A percentile compares a stretch with the other conserved stretches of the same genome.
Conservation (phyloP, 2,797 vertebrate species). For the Malurus splendens region DNA sequence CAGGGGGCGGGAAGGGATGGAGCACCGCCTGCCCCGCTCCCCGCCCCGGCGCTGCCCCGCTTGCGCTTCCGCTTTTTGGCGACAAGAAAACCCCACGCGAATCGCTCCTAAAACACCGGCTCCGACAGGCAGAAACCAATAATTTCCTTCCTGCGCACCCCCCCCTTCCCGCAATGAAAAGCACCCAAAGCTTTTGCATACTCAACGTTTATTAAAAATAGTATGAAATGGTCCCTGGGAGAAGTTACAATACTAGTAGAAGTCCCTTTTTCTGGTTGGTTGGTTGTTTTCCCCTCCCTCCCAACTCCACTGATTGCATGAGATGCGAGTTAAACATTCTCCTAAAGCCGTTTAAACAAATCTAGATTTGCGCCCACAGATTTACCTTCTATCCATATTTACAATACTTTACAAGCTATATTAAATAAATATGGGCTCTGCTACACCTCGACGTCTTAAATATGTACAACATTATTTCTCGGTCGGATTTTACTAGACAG, state of each 20-base stretch:
- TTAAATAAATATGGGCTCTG: conserved; percentile 71
- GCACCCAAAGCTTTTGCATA: background rate
- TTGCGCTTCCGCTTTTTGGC: background rate
- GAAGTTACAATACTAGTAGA: background rate
- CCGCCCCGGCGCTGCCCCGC: background rate
- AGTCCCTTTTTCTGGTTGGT: background rate
- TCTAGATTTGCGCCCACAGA: background rate
- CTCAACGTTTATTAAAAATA: conserved; percentile 43
- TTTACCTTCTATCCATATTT: conserved; percentile 56
- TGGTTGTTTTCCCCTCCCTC: background rate
- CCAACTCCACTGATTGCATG: background rate
- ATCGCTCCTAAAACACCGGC: background rate
- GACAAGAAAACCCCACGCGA: fast-evolving
- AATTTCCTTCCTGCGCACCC: background rate
- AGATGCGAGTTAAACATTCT: background rate
- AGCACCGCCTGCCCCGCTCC: background rate
- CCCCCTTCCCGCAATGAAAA: background rate
- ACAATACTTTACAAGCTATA: conserved; percentile 74
- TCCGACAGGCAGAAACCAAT: fast-evolving
- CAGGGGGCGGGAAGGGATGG: background rate
- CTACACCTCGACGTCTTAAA: conserved; percentile 53
- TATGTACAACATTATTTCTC: conserved; percentile 64
- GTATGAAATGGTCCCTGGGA: conserved; percentile 38
- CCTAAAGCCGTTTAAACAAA: background rate
- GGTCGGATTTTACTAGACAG: conserved; percentile 7